These are phyloP conservation scores for Natrix natrix DNA, from an alignment of 2,797 vertebrate genomes.

Conservation along the genomic window DNA sequence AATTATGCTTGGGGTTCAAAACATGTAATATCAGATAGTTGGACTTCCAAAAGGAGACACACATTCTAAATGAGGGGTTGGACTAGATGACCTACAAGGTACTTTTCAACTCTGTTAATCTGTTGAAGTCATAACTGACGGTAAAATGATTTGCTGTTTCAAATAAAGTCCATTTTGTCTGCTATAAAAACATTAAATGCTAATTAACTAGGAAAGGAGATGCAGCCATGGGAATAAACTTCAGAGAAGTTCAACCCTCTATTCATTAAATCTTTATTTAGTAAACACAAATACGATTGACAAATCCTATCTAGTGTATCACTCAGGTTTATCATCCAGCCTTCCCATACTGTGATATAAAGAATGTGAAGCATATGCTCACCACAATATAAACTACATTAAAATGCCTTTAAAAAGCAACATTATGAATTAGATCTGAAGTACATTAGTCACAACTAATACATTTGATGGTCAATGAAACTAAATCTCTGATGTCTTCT, in stretches of 20 bases:
- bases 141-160: not conserved
- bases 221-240: not conserved
- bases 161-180: slow-evolving; percentile 24
- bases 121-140: not conserved
- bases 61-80: not conserved
- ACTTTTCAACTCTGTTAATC: too few species aligned
- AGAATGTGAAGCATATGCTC: not conserved
- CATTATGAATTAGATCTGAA: not conserved
- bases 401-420: not conserved
- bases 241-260: not conserved
- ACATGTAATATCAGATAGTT: not conserved
- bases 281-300: not conserved
- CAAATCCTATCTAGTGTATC: not conserved
- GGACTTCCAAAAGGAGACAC: not conserved
- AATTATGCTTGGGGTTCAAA: not conserved
- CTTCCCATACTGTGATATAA: not conserved
- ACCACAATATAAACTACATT: not conserved
- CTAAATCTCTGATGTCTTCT: not conserved
- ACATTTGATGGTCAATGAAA: not conserved
- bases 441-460: not conserved
- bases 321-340: not conserved
- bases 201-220: not conserved
- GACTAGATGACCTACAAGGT: too few species aligned
- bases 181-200: slow-evolving; percentile 23
- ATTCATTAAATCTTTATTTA: not conserved